These are phyloP conservation scores for Neoseiulus cucumeris DNA, from an alignment of 1,140 invertebrate species.

Conservation along the genomic window DNA sequence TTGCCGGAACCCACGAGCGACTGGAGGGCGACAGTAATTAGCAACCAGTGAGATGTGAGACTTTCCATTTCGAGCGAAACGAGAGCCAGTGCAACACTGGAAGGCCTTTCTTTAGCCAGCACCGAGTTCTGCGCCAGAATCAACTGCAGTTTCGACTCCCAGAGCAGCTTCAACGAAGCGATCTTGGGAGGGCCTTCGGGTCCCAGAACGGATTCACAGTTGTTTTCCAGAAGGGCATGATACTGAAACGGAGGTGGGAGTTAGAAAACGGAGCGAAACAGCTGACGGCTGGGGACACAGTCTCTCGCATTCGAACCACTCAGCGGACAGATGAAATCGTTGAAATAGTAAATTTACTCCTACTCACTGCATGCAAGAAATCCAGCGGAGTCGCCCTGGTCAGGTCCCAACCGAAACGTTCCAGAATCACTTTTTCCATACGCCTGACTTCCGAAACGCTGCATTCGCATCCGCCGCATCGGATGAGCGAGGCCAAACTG, in stretches of 20 bases:
- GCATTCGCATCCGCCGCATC: background rate
- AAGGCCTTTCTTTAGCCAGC: background rate
- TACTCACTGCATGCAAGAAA: constrained; percentile 5
- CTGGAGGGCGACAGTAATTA: background rate
- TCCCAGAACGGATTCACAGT: background rate
- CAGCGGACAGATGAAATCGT: too few species aligned
- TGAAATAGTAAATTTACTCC: too few species aligned
- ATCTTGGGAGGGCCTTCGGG: background rate
- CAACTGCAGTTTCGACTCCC: constrained; percentile 4
- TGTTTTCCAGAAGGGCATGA: constrained; percentile 7
- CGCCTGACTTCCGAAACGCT: background rate
- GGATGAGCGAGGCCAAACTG: background rate
- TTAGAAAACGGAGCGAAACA: too few species aligned
- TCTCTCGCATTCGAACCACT: too few species aligned
- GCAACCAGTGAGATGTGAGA: background rate
- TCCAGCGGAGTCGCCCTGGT: background rate
- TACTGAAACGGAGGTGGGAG: background rate
- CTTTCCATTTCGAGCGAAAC: constrained; percentile 4
- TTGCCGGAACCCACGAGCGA: background rate
- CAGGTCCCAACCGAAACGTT: background rate
- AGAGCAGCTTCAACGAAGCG: background rate
- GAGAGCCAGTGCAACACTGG: background rate
- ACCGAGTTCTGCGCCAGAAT: background rate
- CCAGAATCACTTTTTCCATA: constrained; percentile 3
- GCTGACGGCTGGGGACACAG: too few species aligned